These are phyloP conservation scores for Leptinotarsa defecta DNA, from an alignment of 1,140 invertebrate genomes.

Conservation along the genomic window DNA sequence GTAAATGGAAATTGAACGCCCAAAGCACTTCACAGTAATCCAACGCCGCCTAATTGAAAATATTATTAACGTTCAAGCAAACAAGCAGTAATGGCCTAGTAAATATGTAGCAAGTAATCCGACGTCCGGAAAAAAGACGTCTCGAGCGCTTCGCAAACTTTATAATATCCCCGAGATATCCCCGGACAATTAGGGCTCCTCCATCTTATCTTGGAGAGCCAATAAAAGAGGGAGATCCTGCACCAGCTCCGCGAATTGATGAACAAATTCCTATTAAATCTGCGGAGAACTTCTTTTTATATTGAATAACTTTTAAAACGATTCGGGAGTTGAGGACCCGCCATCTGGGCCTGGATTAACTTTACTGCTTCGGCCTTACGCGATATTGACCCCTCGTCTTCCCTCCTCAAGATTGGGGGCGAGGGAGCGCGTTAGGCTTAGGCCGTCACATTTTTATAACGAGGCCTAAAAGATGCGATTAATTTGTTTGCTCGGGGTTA, in stretches of 20 bases:
- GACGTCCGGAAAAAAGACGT: constrained; percentile 10
- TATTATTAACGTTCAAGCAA: background rate
- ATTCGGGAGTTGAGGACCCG: constrained; percentile 50
- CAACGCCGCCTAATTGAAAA: background rate
- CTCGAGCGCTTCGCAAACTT: constrained; percentile 13
- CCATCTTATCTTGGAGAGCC: constrained; percentile 44
- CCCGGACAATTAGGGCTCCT: constrained; percentile 19
- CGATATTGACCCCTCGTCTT: constrained; percentile 45
- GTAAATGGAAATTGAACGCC: too few species aligned
- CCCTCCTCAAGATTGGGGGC: background rate
- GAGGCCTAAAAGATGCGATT: constrained; percentile 51
- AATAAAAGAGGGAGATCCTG: constrained; percentile 50
- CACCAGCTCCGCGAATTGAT: constrained; percentile 54
- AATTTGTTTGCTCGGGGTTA: constrained; percentile 53
- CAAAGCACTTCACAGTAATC: too few species aligned
- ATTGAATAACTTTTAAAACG: constrained; percentile 57
- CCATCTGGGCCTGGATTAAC: constrained; percentile 55
- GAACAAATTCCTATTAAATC: constrained; percentile 57
- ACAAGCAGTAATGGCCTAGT: constrained; percentile 13
- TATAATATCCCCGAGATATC: constrained; percentile 17
- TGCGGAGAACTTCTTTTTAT: constrained; percentile 54
- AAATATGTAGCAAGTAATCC: constrained; percentile 23
- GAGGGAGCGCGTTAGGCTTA: constrained; percentile 31
- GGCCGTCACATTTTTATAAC: constrained; percentile 53
- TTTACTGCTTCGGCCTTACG: constrained; percentile 47